Base-by-base conservation (phyloP, 2,797 vertebrate species). In the Calcarius lapponicus region DNA sequence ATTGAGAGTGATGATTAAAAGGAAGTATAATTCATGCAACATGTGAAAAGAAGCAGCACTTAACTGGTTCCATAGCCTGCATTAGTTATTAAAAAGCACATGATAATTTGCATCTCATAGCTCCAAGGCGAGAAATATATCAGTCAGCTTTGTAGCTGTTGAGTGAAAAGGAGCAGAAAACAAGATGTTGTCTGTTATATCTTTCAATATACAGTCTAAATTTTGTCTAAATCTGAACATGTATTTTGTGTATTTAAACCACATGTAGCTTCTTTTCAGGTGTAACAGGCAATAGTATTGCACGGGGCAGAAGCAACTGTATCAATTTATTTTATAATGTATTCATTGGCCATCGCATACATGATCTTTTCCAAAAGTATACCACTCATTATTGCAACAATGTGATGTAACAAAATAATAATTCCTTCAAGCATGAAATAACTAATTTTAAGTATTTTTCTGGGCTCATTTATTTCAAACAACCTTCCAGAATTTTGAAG, bases 1-100 rank as follows among this genome's bases (percentile, higher is more conserved):
- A 79, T 29, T 85, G 80, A 95, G 43, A 90, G 34, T 64, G 29
- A 71, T 88, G 31, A 92, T 70, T 82, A 82, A 80, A 42, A 88
- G 17, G 38, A 89, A 38, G 25, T 74, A 10, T 42, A 93, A 93
- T 13, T 70, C 64, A 83, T 53, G 42, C 24, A 64, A 80, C 80
- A 61, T 9, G 8, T 79, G n/a, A 84, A 24, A 86, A 76, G 83
- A 67, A 93, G 62, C 40, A 74, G 3, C 32, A 20, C 22, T 87
- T 32, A 40, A 64, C 88, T 66, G 54, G 65, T 92, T 86, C 64
- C 79, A 47, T 78, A 56, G 86, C 28, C 74, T 48, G 50, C 7
- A 22, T 60, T 88, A 74, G 45, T 21, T 92, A 80, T 92, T 90
- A 88, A 92, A 80, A 86, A 88, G 11, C 54, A 43, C 9, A 73